Conservation (phyloP, 2,113 vertebrate genomes). For the Poecile atricapillus region DNA sequence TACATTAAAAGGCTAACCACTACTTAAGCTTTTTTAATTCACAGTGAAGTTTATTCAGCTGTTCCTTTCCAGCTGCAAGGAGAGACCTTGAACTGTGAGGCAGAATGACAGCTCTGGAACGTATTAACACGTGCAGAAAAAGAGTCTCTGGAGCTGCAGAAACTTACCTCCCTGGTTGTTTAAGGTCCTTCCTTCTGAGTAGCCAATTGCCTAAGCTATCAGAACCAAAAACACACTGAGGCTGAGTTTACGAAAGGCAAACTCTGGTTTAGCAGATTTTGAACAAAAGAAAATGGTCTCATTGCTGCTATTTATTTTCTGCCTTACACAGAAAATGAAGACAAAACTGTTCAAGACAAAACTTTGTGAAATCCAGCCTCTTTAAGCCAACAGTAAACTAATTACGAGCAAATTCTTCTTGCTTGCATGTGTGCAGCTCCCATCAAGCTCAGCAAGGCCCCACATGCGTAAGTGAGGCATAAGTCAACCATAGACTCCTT, state of each 20-base stretch:
- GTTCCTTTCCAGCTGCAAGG: neutral
- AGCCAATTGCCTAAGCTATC: neutral
- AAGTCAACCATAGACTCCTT: conserved; percentile 46
- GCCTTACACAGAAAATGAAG: neutral
- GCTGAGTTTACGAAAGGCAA: neutral
- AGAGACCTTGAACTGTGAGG: neutral
- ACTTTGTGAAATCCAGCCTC: neutral
- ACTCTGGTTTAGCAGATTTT: neutral
- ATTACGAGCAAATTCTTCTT: conserved; percentile 27
- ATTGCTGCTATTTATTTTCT: neutral
- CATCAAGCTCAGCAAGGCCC: conserved; percentile 46
- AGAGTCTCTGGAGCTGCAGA: neutral
- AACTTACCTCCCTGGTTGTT: conserved; percentile 17
- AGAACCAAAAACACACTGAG: neutral
- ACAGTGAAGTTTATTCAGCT: conserved; percentile 3
- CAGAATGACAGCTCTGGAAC: neutral
- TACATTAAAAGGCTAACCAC: neutral
- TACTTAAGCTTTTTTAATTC: neutral
- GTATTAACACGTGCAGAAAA: neutral
- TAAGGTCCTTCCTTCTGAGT: neutral
- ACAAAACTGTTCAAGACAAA: neutral
- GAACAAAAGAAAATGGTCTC: neutral
- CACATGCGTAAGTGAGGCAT: conserved; percentile 49
- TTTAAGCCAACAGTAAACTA: conserved; percentile 24
- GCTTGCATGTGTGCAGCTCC: conserved; percentile 32